phyloP scores from a whole-genome alignment of 2,113 vertebrate genomes.

The Sebastes fasciatus region DNA sequence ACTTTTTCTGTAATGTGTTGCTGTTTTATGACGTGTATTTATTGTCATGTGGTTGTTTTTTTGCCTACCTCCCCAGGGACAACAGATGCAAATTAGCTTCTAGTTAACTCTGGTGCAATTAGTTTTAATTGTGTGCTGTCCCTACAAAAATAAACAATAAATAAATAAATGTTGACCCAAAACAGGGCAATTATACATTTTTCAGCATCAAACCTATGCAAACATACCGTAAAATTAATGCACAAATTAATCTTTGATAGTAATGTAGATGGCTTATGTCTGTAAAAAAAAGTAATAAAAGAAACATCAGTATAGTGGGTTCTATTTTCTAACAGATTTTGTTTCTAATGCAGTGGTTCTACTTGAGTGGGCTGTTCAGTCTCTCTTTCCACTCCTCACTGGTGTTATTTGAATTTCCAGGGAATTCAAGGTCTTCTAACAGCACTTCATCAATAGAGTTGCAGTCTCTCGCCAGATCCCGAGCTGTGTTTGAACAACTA shows the following conservation, averaged over 20 bases:
- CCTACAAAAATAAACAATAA: too few species aligned
- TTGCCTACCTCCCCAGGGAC: too few species aligned
- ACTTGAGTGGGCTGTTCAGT: constrained; percentile 3
- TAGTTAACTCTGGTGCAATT: too few species aligned
- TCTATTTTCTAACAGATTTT: neutral
- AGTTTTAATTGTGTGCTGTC: too few species aligned
- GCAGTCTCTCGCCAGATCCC: constrained; percentile 58
- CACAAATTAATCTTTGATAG: neutral
- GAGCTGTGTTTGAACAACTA: constrained; percentile 73
- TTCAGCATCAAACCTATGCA: neutral
- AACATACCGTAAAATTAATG: neutral
- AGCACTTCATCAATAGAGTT: constrained; percentile 67
- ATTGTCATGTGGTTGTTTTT: too few species aligned
- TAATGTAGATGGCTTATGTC: neutral
- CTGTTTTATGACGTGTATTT: too few species aligned
- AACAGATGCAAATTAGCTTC: too few species aligned
- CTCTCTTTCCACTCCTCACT: constrained; percentile 18
- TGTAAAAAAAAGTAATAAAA: neutral
- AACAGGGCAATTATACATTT: too few species aligned
- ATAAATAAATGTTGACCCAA: too few species aligned
- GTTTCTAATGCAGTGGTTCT: neutral
- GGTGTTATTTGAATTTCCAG: constrained; percentile 70
- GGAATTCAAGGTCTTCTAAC: constrained; percentile 58
- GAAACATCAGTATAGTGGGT: neutral
- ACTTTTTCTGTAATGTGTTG: too few species aligned